Evolutionary conservation across 2,797 vertebrate species (phyloP).

Genomic region (Myotis planiceps): DNA sequence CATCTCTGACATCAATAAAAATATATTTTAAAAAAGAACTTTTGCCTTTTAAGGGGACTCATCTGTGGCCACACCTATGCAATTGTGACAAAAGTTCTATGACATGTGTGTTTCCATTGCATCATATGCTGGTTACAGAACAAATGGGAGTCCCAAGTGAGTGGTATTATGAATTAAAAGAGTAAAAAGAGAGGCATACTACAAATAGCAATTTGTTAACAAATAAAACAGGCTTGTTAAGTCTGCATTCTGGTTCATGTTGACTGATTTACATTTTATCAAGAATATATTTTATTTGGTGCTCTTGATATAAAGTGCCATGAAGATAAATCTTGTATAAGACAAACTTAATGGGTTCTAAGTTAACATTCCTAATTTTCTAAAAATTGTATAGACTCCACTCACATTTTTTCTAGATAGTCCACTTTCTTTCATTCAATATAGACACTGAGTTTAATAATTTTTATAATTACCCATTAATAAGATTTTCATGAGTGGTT

Average conservation of each 20-base stretch:
- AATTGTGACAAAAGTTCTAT: constrained; percentile 59
- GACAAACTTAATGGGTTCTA: background rate
- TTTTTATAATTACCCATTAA: background rate
- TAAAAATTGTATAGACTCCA: background rate
- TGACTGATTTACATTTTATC: background rate
- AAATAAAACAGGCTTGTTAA: background rate
- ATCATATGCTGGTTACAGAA: constrained; percentile 69
- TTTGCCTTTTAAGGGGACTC: constrained; percentile 20
- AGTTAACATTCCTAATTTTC: background rate
- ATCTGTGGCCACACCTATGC: constrained; percentile 46
- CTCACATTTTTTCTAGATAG: background rate
- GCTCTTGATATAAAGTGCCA: background rate
- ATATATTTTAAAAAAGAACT: background rate
- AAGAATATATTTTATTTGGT: background rate
- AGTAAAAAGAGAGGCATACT: background rate
- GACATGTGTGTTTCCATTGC: constrained; percentile 74
- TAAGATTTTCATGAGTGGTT: background rate
- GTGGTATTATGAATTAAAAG: constrained; percentile 4
- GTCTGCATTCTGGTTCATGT: background rate
- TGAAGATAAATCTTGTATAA: background rate
- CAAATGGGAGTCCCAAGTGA: constrained; percentile 71
- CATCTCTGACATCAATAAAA: too few species aligned
- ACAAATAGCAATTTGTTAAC: constrained; percentile 1
- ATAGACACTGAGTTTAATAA: background rate
- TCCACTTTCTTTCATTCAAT: background rate